phyloP scores from a whole-genome alignment of 2,888 invertebrate genomes.

The Athetis lepigone region DNA sequence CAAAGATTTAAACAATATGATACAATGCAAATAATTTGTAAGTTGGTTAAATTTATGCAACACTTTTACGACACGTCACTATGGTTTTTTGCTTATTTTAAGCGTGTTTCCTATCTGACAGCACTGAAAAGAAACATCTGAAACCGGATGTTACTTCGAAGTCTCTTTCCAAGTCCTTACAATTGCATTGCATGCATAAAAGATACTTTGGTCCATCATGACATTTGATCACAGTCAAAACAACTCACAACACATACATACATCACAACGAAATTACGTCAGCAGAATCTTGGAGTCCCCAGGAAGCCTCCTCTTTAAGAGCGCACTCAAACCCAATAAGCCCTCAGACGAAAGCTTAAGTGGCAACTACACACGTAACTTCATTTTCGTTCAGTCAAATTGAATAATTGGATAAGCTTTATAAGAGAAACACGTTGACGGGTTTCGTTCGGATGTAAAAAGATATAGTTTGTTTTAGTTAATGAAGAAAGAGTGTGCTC shows the following conservation, averaged over 20 bases:
- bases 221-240: constrained; percentile 12
- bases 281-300: constrained; percentile 57
- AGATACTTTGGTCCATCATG: no score
- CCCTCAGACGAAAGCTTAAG: constrained; percentile 70
- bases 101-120: no score
- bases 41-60: no score
- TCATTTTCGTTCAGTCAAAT: constrained; percentile 70
- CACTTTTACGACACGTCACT: no score
- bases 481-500: constrained; percentile 22
- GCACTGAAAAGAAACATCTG: no score
- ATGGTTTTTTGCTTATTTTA: no score
- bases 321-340: constrained; percentile 75
- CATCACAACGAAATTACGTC: constrained; percentile 54
- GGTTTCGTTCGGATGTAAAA: constrained; percentile 31
- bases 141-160: no score
- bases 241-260: constrained; percentile 27
- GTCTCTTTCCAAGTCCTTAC: background rate
- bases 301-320: constrained; percentile 69
- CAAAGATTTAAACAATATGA: no score
- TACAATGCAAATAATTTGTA: no score
- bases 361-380: constrained; percentile 75
- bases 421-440: constrained; percentile 58
- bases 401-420: constrained; percentile 64
- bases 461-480: constrained; percentile 8
- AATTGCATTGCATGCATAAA: no score